These are phyloP conservation scores for Neoniphon sammara DNA, from an alignment of 2,797 vertebrate species.

Conservation along the genomic window DNA sequence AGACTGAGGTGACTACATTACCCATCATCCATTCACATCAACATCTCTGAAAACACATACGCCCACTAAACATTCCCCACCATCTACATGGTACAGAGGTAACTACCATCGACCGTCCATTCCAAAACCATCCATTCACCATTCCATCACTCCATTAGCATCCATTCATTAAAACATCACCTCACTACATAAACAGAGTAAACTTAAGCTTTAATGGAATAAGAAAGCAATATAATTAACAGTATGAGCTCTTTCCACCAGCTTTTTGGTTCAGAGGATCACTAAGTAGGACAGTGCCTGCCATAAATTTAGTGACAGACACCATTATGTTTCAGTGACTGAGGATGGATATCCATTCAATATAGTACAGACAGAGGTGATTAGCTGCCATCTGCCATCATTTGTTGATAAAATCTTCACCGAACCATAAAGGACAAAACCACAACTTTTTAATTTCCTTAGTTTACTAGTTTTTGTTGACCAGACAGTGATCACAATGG, in stretches of 20 bases:
- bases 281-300: neutral
- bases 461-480: too few species aligned
- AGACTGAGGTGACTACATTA: constrained; percentile 86
- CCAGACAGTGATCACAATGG: too few species aligned
- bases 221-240: neutral
- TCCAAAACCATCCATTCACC: neutral
- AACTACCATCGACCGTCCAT: constrained; percentile 22
- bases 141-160: constrained; percentile 5
- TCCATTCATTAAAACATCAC: constrained; percentile 46
- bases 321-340: too few species aligned
- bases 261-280: neutral
- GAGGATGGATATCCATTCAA: too few species aligned
- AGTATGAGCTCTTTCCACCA: neutral
- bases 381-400: too few species aligned
- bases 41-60: constrained; percentile 46
- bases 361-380: too few species aligned
- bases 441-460: too few species aligned
- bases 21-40: constrained; percentile 81
- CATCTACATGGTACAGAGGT: constrained; percentile 55
- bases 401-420: too few species aligned
- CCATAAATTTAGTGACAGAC: too few species aligned
- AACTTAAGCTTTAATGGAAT: neutral
- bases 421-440: too few species aligned
- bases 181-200: neutral
- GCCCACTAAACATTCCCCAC: constrained; percentile 27